Base-by-base conservation (phyloP, 1,140 invertebrate genomes). In the Drosophila obscura region DNA sequence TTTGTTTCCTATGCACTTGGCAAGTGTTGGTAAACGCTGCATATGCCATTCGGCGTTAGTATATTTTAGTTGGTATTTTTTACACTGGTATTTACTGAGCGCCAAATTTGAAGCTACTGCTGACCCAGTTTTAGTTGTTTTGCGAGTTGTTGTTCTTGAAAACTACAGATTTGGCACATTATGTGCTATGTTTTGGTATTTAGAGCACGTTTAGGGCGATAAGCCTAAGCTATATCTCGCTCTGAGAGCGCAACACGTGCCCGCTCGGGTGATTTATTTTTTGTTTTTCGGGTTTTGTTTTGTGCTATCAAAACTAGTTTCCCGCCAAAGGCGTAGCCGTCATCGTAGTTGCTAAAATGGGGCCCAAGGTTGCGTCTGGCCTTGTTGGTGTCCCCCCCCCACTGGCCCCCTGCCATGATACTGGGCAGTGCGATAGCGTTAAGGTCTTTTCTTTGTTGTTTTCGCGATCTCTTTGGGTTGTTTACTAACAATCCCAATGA, bases 291-390 rank as follows among this genome's bases (percentile, higher is more conserved):
- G 24, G 13, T 52, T 61, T 48, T 45, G 39, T 52, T 26, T 60
- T 60, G 41, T 53, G 55, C 62, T 61, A 74, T 61, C 44, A 48
- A 87, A 85, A 85, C 82, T 78, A 82, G 82, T 85, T 85, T 63
- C 45, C 39, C 22, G n/a, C 56, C 81, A 73, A 72, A 67, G 75
- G 77, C 74, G 79, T 75, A 55, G 57, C 48, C 24, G 62, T 53
- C 48, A 39, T 4, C 11, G 35, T 39, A 35, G 22, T 51, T 28
- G 58, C 59, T 65, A 63, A 78, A 77, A 78, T 56, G 71, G 63
- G 60, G 71, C 74, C 50, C 82, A 87, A 78, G 82, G 82, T 63
- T 61, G 49, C 35, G 1, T 11, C 35, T 43, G 31, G 57, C 53
- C 57, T 65, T 71, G 50, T 64, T 65, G 35, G 24, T 58, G 35